These are phyloP conservation scores for Campaea margaritaria DNA, from an alignment of 2,888 invertebrate genomes.

Conservation along the genomic window DNA sequence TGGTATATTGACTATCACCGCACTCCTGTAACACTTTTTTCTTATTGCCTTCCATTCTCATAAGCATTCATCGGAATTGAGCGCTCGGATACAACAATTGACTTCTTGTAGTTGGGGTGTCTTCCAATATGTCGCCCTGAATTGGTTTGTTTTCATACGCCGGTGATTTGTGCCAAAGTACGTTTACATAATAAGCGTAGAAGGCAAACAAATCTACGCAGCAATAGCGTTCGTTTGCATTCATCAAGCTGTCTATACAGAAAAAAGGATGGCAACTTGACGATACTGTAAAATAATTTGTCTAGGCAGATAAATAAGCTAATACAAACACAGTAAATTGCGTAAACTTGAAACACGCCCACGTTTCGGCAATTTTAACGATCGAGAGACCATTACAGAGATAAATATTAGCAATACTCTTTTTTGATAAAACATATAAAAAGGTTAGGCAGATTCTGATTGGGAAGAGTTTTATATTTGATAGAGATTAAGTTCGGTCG, in stretches of 20 bases:
- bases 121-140: conserved; percentile 54
- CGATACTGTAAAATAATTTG: conserved; percentile 59
- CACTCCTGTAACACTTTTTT: conserved; percentile 60
- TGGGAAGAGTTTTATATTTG: conserved; percentile 52
- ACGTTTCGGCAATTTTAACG: conserved; percentile 32
- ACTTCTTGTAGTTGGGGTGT: conserved; percentile 57
- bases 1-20: conserved; percentile 63
- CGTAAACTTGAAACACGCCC: conserved; percentile 69
- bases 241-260: conserved; percentile 8
- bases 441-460: conserved; percentile 40
- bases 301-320: conserved; percentile 58
- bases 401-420: conserved; percentile 27
- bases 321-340: conserved; percentile 70
- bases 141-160: conserved; percentile 57
- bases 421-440: conserved; percentile 27
- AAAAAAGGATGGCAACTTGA: neutral
- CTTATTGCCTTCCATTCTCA: conserved; percentile 60
- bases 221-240: conserved; percentile 13
- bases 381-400: conserved; percentile 32
- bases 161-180: conserved; percentile 49
- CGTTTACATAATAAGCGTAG: conserved; percentile 43
- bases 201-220: conserved; percentile 39
- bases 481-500: conserved; percentile 55
- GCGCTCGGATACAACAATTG: conserved; percentile 61
- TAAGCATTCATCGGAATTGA: conserved; percentile 60